Conservation (phyloP, 2,113 vertebrate genomes). For the Myanophis thanlyinensis region DNA sequence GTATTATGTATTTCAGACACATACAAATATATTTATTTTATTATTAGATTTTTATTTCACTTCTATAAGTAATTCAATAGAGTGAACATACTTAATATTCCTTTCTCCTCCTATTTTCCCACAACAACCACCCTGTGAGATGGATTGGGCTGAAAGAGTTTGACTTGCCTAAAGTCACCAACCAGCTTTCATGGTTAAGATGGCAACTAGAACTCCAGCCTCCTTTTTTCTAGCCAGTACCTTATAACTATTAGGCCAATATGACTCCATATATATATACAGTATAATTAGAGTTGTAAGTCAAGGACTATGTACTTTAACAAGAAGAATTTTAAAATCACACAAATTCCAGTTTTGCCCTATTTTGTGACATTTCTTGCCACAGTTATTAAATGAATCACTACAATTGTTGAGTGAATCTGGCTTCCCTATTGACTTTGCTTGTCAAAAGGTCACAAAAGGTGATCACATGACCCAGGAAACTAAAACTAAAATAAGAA, state of each 20-base stretch:
- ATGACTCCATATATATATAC: background rate
- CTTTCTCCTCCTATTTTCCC: background rate
- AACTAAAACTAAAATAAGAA: too few relatives aligned
- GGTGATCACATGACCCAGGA: background rate
- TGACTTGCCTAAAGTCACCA: too few relatives aligned
- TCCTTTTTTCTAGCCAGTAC: background rate
- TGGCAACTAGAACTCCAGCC: background rate
- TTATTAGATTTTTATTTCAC: background rate
- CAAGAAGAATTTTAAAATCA: background rate
- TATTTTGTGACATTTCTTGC: background rate
- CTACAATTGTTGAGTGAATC: background rate
- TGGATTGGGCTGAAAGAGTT: background rate
- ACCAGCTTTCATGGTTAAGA: too few relatives aligned
- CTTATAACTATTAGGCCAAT: background rate
- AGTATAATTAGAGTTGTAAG: background rate
- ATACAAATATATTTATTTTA: background rate
- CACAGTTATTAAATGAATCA: background rate
- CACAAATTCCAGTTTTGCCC: background rate
- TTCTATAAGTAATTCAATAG: background rate
- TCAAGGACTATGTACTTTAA: background rate
- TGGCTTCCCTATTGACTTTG: background rate
- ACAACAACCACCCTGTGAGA: background rate
- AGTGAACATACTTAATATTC: background rate
- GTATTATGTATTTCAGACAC: background rate
- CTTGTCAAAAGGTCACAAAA: background rate